Evolutionary conservation across 2,113 vertebrate species (phyloP).

Genomic region (Amblyopsis rosae): DNA sequence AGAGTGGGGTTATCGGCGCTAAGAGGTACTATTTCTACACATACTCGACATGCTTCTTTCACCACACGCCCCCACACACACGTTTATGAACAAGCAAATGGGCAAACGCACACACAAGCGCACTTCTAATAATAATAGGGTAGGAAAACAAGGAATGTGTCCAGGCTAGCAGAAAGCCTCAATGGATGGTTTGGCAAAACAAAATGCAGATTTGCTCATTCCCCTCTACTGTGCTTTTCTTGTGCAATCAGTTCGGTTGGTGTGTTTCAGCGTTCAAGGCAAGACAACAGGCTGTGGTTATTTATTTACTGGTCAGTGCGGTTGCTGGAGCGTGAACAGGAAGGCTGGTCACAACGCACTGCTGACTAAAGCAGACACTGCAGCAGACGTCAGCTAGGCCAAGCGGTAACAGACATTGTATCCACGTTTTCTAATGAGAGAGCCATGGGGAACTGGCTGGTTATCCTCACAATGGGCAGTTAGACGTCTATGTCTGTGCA

Average conservation of each 20-base stretch:
- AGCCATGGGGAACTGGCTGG: slow-evolving; percentile 25
- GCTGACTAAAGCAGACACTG: slow-evolving; percentile 54
- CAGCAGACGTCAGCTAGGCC: slow-evolving; percentile 31
- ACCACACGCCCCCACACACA: slow-evolving; percentile 13
- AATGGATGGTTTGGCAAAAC: slow-evolving; percentile 53
- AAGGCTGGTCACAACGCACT: slow-evolving; percentile 41
- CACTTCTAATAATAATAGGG: slow-evolving; percentile 69
- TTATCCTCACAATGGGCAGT: neutral
- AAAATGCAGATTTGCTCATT: slow-evolving; percentile 43
- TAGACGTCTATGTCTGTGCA: neutral
- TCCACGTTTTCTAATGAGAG: slow-evolving; percentile 41
- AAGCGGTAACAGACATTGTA: slow-evolving; percentile 46
- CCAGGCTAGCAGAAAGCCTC: slow-evolving; percentile 65
- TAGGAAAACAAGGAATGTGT: slow-evolving; percentile 67
- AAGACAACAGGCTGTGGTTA: slow-evolving; percentile 49
- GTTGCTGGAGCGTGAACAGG: slow-evolving; percentile 57
- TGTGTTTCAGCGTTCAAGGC: slow-evolving; percentile 54
- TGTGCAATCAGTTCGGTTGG: slow-evolving; percentile 46
- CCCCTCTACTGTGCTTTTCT: slow-evolving; percentile 44
- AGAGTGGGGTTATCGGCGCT: slow-evolving; percentile 22
- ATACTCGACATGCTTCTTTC: slow-evolving; percentile 36
- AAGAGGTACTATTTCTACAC: slow-evolving; percentile 34
- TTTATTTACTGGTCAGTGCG: slow-evolving; percentile 59
- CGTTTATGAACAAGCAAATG: slow-evolving; percentile 4
- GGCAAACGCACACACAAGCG: slow-evolving; percentile 7